Base-by-base conservation (phyloP, 2,888 invertebrate species). In the Noctua comes region DNA sequence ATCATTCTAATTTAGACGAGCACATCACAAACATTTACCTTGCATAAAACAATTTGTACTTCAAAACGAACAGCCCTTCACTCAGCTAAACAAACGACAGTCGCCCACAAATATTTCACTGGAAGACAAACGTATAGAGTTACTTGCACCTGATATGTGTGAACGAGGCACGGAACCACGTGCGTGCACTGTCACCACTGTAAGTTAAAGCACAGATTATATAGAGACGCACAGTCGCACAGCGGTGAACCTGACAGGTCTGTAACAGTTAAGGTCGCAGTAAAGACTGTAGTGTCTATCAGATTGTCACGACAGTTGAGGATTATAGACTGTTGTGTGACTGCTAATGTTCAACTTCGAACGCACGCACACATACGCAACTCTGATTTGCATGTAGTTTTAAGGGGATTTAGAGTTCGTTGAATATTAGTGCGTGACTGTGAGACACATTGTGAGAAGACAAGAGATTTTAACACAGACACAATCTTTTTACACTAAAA, bases 81-180 rank as follows among this genome's bases (percentile, higher is more conserved):
- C 80, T 65, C 40, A 24, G 62, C 27, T 57, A 76, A 78, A 76
- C 76, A 76, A 76, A 78, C 71, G 59, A 40, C 71, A 24, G 31
- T 62, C 31, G 31, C 31, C 76, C 48, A 65, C 73, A 73, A 48
- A 81, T 74, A 84, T 74, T 71, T 78, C 71, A 85, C 76, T 74
- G 64, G 71, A 66, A 77, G 72, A 77, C 73, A 77, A 84, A 83
- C 74, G 81, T 78, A 76, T 85, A 82, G 71, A 48, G 64, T 85
- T 85, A 79, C 85, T 73, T 27, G 71, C 82, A 82, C 79, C 68
- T 85, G 84, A 85, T 85, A 74, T 85, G 85, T 82, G 82, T 73
- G 76, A 72, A 76, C 43, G 73, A 7, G 71, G 54, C 76, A 77
- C 76, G 83, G 24, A 36, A 78, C 64, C 36, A 59, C 43, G 65